phyloP scores from a whole-genome alignment of 37 sponge, comb jelly and placozoan species.

The Amphimedon queenslandica region DNA sequence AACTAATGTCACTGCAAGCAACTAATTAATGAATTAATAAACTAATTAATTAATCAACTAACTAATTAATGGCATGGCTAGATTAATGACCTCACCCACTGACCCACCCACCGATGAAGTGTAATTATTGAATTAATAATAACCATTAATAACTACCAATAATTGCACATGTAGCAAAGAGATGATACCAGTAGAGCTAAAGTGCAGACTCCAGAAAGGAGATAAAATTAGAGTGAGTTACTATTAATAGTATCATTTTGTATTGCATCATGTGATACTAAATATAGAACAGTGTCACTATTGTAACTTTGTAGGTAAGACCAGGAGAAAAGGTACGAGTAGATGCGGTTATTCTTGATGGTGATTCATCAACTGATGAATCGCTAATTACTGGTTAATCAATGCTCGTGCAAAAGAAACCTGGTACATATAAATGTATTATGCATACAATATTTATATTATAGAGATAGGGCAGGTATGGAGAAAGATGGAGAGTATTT shows the following conservation, averaged over 20 bases:
- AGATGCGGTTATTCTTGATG: conserved; percentile 77
- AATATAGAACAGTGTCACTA: too few species aligned
- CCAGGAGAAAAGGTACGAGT: conserved; percentile 95
- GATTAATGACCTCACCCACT: too few species aligned
- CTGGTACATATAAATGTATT: background rate
- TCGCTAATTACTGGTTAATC: conserved; percentile 89
- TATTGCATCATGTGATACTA: background rate
- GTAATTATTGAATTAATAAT: conserved; percentile 14
- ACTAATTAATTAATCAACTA: too few species aligned
- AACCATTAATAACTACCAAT: background rate
- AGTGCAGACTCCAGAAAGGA: conserved; percentile 86
- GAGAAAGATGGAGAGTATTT: too few species aligned
- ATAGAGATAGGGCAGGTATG: too few species aligned
- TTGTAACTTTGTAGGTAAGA: conserved; percentile 43
- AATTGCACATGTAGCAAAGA: conserved; percentile 73
- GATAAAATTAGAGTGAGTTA: conserved; percentile 69
- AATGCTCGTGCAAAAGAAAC: conserved; percentile 73
- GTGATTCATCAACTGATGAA: conserved; percentile 80
- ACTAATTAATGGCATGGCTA: too few species aligned
- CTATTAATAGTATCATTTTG: background rate
- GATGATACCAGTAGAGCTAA: conserved; percentile 76
- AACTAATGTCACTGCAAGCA: conserved; percentile 94
- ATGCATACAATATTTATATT: too few species aligned
- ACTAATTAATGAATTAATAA: conserved; percentile 77
- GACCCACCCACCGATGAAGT: conserved; percentile 12